Base-by-base conservation (phyloP, 2,113 vertebrate genomes). In the Equus quagga region DNA sequence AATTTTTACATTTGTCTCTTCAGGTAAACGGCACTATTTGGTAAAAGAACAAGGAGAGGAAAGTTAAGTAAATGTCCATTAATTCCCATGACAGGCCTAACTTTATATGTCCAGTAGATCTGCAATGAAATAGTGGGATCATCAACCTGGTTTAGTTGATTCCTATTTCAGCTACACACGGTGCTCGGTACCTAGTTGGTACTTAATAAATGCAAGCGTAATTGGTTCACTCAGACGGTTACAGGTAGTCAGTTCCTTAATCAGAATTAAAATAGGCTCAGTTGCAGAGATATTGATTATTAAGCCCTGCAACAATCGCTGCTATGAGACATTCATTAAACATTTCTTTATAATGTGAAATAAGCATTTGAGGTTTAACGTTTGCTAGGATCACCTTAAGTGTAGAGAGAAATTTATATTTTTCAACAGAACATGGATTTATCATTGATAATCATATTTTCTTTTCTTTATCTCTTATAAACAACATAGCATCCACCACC, bases 401-500 rank as follows among this genome's bases (percentile, higher is more conserved):
- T 33, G 11, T 69, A 69, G 49, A 76, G 14, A 62, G 46, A 92
- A 78, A 70, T 17, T 2, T 51, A 44, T 3, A 5, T 60, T 96
- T 92, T 85, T 75, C n/a, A 86, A 80, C 2, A 85, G 24, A 82
- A 89, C 19, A 79, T 36, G 60, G 51, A 85, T 86, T 95, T 49
- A 60, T 58, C 46, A 72, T 17, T 23, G n/a, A 51, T 72, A 76
- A 70, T 91, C 58, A 23, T 81, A 80, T 62, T 95, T 96, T 69
- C 54, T 83, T 93, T 88, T 65, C 80, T 69, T 58, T 89, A 8
- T 73, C 51, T 75, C 46, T 91, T 75, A 65, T 51, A 92, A 91
- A 64, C 60, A 96, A 64, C 2, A 7, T 31, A 49, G 72, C 10
- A 70, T 19, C 54, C 62, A 89, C 23, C 56, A 85, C 9, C 10